phyloP scores from a whole-genome alignment of 2,113 vertebrate genomes.

The Polypterus senegalus region DNA sequence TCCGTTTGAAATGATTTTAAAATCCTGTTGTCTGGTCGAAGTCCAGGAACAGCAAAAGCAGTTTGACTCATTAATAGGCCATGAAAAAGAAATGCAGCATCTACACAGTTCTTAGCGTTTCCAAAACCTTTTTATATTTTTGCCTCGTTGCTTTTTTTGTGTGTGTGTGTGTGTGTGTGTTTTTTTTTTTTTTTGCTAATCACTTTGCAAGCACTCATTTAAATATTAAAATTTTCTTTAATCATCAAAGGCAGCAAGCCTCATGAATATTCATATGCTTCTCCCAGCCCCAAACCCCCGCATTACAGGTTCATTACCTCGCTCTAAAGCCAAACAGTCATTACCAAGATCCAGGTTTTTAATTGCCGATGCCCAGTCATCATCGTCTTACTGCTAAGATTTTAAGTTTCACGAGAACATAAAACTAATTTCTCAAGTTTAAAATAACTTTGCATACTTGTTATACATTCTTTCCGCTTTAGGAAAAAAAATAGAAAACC shows the following conservation, averaged over 20 bases:
- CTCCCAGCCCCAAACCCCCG: slow-evolving; percentile 71
- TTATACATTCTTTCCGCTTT: slow-evolving; percentile 50
- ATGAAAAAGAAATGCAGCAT: slow-evolving; percentile 32
- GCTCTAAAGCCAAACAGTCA: slow-evolving; percentile 94
- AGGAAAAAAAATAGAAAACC: slow-evolving; percentile 30
- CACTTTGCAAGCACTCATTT: slow-evolving; percentile 98
- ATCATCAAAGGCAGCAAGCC: slow-evolving; percentile 98
- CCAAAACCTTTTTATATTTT: slow-evolving; percentile 65
- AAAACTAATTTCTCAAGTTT: slow-evolving; percentile 52
- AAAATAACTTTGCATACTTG: slow-evolving; percentile 73
- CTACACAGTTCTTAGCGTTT: slow-evolving; percentile 70
- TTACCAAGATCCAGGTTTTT: slow-evolving; percentile 62
- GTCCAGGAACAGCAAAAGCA: slow-evolving; percentile 21
- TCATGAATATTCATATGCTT: slow-evolving; percentile 98
- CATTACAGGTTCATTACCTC: slow-evolving; percentile 98
- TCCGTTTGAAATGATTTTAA: slow-evolving; percentile 22
- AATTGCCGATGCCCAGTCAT: slow-evolving; percentile 44
- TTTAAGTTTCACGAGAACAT: slow-evolving; percentile 26
- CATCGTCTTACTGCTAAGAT: slow-evolving; percentile 27
- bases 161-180: no score
- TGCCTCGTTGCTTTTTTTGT: slow-evolving; percentile 56
- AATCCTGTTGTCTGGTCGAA: slow-evolving; percentile 24
- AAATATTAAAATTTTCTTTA: slow-evolving; percentile 99
- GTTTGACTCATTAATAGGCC: slow-evolving; percentile 34
- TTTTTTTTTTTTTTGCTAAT: slow-evolving; percentile 74